Base-by-base conservation (phyloP, 2,888 invertebrate species). In the Cheilosia impressa region DNA sequence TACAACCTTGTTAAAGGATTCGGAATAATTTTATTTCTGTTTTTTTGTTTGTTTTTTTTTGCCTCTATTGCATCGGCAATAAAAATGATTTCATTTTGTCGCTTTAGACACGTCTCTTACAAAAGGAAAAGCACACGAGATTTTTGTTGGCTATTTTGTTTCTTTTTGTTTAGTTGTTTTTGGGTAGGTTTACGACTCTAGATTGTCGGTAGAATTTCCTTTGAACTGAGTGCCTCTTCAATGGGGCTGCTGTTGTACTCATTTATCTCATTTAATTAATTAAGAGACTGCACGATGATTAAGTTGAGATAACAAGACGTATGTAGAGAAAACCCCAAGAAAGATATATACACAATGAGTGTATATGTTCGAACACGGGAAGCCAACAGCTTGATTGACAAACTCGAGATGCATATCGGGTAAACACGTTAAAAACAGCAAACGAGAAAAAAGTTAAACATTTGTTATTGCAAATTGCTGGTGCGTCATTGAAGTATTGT, bases 241-340 rank as follows among this genome's bases (percentile, higher is more conserved):
- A 41, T 60, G 50, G 10, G 13, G 50, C 22, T 22, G 10, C 22
- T 50, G 19, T 66, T 60, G 65, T 80, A 75, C 65, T 68, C 71
- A 66, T 84, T 84, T 84, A 84, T 79, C 85, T 81, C 81, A 77
- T 85, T 85, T 85, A 85, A 85, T 85, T 85, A 85, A 85, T 85
- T 85, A 85, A 85, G 85, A 85, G 85, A 72, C 80, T 77, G 62
- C 76, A 76, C 77, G 85, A 80, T 80, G 84, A 79, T 80, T 84
- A 65, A 84, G 79, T 80, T 75, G 53, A 80, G 79, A 84, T 84
- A 79, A 79, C 55, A 68, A 63, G 71, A 65, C 45, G 43, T 45
- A 41, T 10, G 52, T 13, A 45, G n/a, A 45, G 31, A 31, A 9
- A 58, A 71, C 57, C 24, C 45, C 19, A 19, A 71, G 57, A 69